Evolutionary conservation across 2,113 vertebrate genomes (phyloP).

Genomic region (Ptilonorhynchus violaceus): DNA sequence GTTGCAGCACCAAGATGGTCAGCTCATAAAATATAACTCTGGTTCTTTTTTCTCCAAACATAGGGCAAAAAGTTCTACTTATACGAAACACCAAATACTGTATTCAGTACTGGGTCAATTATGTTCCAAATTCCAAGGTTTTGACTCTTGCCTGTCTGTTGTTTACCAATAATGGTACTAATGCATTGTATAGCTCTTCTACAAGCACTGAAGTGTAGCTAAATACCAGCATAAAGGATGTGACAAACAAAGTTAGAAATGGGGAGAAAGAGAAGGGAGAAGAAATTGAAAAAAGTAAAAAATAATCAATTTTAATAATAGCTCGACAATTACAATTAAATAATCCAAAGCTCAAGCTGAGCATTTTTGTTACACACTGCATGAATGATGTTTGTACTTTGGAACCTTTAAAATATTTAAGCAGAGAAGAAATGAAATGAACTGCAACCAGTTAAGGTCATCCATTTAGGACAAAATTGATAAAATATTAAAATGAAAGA

Average conservation of each 20-base stretch:
- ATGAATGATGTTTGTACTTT: slow-evolving; percentile 76
- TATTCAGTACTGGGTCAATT: background rate
- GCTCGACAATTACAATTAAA: slow-evolving; percentile 66
- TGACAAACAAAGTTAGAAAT: background rate
- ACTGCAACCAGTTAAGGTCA: slow-evolving; percentile 79
- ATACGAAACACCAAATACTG: background rate
- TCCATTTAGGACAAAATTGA: slow-evolving; percentile 80
- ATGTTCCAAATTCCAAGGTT: background rate
- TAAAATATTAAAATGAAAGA: slow-evolving; percentile 82
- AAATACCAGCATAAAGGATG: background rate
- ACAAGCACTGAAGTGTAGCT: background rate
- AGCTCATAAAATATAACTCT: background rate
- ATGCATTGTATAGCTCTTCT: background rate
- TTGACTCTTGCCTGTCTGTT: background rate
- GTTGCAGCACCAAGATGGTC: background rate
- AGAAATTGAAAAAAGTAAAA: slow-evolving; percentile 15
- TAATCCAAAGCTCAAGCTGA: slow-evolving; percentile 59
- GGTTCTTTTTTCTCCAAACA: background rate
- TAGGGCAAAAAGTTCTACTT: background rate
- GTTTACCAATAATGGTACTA: background rate
- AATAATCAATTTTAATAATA: slow-evolving; percentile 49
- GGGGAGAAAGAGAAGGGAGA: background rate
- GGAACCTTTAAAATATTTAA: slow-evolving; percentile 79
- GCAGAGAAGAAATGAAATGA: slow-evolving; percentile 73
- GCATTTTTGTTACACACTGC: slow-evolving; percentile 44